phyloP scores from a whole-genome alignment of 2,888 invertebrate genomes.

The Craniophora ligustri region DNA sequence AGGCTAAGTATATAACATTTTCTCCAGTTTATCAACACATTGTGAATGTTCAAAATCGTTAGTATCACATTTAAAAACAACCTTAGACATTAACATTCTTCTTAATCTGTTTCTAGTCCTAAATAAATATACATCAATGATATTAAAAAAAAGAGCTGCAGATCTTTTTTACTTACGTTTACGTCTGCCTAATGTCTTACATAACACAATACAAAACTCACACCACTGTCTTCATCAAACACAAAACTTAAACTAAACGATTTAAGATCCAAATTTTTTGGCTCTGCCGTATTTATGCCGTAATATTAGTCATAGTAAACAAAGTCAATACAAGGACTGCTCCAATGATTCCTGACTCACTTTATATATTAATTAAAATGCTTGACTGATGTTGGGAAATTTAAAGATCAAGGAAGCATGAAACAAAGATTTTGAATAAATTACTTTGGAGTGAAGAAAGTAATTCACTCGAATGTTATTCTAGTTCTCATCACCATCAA shows the following conservation, averaged over 20 bases:
- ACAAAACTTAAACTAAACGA: conserved; percentile 56
- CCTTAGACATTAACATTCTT: background rate
- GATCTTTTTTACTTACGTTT: conserved; percentile 16
- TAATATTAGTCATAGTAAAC: conserved; percentile 60
- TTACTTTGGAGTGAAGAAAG: background rate
- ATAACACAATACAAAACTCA: conserved; percentile 7
- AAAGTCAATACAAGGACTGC: conserved; percentile 54
- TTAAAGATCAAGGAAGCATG: conserved; percentile 1
- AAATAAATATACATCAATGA: background rate
- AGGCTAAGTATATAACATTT: conserved; percentile 25
- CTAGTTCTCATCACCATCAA: background rate
- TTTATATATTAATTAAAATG: conserved; percentile 40
- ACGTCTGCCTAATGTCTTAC: background rate
- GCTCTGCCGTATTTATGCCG: conserved; percentile 38
- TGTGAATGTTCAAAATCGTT: too few species aligned
- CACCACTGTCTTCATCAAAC: conserved; percentile 58
- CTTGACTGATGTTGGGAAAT: conserved; percentile 26
- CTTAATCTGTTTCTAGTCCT: too few species aligned
- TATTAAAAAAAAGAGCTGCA: background rate
- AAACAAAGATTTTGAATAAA: conserved; percentile 4
- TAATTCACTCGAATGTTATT: background rate
- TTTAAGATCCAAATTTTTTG: conserved; percentile 43
- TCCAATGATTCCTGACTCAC: conserved; percentile 60
- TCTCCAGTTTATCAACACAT: too few species aligned
- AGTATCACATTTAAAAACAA: background rate